phyloP scores from a whole-genome alignment of 2,888 invertebrate genomes.

The Cheilosia vernalis region DNA sequence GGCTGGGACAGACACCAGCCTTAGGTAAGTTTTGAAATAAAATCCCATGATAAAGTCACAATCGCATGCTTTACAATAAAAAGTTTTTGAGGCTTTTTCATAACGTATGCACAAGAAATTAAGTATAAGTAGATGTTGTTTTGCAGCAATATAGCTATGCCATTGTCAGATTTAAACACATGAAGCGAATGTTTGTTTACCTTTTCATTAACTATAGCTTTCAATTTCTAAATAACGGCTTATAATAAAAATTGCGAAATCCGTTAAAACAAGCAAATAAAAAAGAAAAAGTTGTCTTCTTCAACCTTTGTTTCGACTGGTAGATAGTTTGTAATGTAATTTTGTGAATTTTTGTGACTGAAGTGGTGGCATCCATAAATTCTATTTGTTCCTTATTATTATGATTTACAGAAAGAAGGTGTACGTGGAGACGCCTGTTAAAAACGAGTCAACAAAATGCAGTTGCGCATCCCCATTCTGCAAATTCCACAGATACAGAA shows the following conservation, averaged over 20 bases:
- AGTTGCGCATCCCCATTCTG: slow-evolving; percentile 88
- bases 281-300: too few relatives aligned
- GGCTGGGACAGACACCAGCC: slow-evolving; percentile 86
- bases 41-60: neutral
- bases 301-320: too few relatives aligned
- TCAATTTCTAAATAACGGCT: too few relatives aligned
- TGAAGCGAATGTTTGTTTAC: too few relatives aligned
- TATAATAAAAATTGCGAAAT: too few relatives aligned
- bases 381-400: neutral
- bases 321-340: too few relatives aligned
- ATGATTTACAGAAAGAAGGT: slow-evolving; percentile 86
- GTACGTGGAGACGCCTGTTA: slow-evolving; percentile 90
- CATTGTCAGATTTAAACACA: too few relatives aligned
- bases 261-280: too few relatives aligned
- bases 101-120: neutral
- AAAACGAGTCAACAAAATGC: slow-evolving; percentile 84
- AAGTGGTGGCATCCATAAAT: neutral
- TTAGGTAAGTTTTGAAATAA: slow-evolving; percentile 83
- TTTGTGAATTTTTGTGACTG: neutral
- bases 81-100: neutral
- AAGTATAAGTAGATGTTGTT: too few relatives aligned
- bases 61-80: neutral
- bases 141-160: too few relatives aligned
- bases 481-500: slow-evolving; percentile 92
- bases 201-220: too few relatives aligned